phyloP scores from a whole-genome alignment of 1,140 invertebrate species.

The Cherax destructor region DNA sequence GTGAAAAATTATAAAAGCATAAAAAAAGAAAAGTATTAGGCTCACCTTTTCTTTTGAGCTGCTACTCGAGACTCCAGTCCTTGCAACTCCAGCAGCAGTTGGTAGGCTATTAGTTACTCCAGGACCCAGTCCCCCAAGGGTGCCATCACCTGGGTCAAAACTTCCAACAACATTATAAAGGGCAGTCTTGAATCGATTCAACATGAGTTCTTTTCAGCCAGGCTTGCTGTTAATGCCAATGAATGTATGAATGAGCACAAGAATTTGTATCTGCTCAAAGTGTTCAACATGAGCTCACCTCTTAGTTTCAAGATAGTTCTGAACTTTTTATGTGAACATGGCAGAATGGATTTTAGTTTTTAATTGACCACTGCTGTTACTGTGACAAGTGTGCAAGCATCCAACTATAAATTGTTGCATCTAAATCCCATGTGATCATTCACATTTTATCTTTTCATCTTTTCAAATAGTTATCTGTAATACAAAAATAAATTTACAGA shows the following conservation, averaged over 20 bases:
- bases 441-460: background rate
- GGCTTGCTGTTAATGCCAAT: background rate
- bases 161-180: slow-evolving; percentile 75
- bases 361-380: background rate
- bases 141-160: slow-evolving; percentile 73
- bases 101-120: slow-evolving; percentile 62
- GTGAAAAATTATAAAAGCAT: no score
- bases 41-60: slow-evolving; percentile 53
- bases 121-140: slow-evolving; percentile 61
- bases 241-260: background rate
- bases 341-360: background rate
- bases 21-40: background rate
- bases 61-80: slow-evolving; percentile 5
- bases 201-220: slow-evolving; percentile 72
- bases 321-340: background rate
- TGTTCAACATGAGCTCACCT: slow-evolving; percentile 5
- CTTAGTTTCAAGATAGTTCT: background rate
- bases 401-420: background rate
- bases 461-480: background rate
- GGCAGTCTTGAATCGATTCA: slow-evolving; percentile 75
- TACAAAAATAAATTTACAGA: background rate
- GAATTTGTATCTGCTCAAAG: background rate
- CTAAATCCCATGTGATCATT: background rate
- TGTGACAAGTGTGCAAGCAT: background rate
- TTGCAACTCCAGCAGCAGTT: slow-evolving; percentile 27